Percentiles rank a stretch among this genome's conserved stretches.
Conservation (phyloP, 2,888 invertebrate species). For the Apantesis nais region DNA sequence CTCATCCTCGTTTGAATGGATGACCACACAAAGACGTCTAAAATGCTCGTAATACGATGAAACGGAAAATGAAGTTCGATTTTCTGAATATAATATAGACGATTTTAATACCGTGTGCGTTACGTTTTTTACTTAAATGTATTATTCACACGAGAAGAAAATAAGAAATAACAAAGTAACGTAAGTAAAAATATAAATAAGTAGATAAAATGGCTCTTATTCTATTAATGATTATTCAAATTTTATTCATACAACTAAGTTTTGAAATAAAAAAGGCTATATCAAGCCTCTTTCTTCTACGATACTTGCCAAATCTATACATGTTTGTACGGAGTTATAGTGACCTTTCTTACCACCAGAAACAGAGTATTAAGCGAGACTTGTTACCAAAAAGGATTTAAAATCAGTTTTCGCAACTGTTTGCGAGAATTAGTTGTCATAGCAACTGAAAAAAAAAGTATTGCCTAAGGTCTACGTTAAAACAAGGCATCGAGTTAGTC, state of each 20-base stretch:
- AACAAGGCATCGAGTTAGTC: not conserved
- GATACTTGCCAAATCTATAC: no score
- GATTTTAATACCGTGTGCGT: not conserved
- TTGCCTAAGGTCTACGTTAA: not conserved
- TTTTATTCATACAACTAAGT: not conserved
- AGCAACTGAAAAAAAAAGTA: no score
- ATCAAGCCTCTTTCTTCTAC: no score
- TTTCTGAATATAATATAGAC: not conserved
- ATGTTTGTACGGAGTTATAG: not conserved
- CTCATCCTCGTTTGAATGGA: slow-evolving; percentile 1
- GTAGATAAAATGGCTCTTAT: not conserved
- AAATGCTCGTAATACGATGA: not conserved
- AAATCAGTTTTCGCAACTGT: not conserved
- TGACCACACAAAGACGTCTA: not conserved
- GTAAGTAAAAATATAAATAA: no score
- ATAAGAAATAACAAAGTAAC: not conserved
- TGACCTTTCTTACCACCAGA: not conserved
- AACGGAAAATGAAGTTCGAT: not conserved
- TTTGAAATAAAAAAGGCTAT: not conserved
- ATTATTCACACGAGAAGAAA: not conserved
- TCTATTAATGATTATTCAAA: not conserved
- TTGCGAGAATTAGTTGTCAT: not conserved
- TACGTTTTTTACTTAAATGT: not conserved
- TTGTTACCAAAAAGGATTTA: not conserved
- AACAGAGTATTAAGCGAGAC: not conserved